phyloP scores from a whole-genome alignment of 2,888 invertebrate species.

The Mesodorylaimus sp. region DNA sequence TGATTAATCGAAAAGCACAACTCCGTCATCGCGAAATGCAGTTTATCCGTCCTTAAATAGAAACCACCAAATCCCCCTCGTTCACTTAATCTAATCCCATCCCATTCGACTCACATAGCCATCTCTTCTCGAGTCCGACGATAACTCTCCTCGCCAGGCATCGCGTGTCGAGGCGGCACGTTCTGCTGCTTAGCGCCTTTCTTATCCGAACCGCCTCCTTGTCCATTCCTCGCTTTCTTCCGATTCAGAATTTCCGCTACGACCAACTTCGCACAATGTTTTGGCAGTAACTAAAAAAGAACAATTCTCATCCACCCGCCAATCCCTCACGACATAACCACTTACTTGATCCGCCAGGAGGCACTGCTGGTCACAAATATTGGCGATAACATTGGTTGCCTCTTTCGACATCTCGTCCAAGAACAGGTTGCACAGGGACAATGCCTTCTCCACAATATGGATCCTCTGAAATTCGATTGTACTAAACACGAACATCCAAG shows the following conservation, averaged over 20 bases:
- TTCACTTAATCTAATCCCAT: not conserved
- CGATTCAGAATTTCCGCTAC: slow-evolving; percentile 60
- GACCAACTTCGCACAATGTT: slow-evolving; percentile 77
- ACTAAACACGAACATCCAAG: not conserved
- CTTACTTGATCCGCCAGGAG: slow-evolving; percentile 69
- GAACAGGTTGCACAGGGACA: slow-evolving; percentile 89
- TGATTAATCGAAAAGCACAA: slow-evolving; percentile 91
- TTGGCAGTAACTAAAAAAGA: slow-evolving; percentile 50
- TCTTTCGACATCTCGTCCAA: slow-evolving; percentile 97
- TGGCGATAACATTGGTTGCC: slow-evolving; percentile 91
- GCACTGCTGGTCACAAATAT: slow-evolving; percentile 94
- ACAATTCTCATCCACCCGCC: slow-evolving; percentile 7
- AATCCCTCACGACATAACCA: too few species aligned
- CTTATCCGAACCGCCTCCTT: slow-evolving; percentile 47
- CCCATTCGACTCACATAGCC: slow-evolving; percentile 45
- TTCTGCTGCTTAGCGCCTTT: slow-evolving; percentile 47
- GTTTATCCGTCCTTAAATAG: slow-evolving; percentile 61
- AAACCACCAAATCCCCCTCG: slow-evolving; percentile 9
- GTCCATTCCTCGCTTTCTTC: slow-evolving; percentile 47
- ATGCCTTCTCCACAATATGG: slow-evolving; percentile 78
- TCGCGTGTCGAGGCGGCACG: slow-evolving; percentile 44
- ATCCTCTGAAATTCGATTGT: slow-evolving; percentile 29
- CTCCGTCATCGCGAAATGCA: slow-evolving; percentile 81
- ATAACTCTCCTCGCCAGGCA: slow-evolving; percentile 87
- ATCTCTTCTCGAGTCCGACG: slow-evolving; percentile 84